Evolutionary conservation across 2,797 vertebrate genomes (phyloP).

Genomic region (Netta rufina): DNA sequence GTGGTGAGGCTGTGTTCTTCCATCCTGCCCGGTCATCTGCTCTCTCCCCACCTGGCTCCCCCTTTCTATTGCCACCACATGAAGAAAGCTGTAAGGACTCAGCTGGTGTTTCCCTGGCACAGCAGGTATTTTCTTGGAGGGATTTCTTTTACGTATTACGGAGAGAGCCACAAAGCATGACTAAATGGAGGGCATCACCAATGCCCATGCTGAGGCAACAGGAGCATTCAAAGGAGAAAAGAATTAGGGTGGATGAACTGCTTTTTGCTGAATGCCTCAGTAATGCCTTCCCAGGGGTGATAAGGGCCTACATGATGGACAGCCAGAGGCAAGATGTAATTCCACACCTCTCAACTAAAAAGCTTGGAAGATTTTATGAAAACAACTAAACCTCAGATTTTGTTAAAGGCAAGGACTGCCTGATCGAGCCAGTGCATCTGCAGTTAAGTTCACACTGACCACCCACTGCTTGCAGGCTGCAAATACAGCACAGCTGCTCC

Average conservation of each 20-base stretch:
- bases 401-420: background rate
- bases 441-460: conserved; percentile 19
- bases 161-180: background rate
- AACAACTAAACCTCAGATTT: background rate
- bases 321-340: background rate
- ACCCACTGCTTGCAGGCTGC: background rate
- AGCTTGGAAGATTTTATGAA: background rate
- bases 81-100: background rate
- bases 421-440: background rate
- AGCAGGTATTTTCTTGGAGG: background rate
- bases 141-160: background rate
- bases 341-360: background rate
- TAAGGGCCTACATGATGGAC: background rate
- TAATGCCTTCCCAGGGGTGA: background rate
- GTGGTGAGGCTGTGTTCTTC: background rate
- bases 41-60: background rate
- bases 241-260: background rate
- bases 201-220: background rate
- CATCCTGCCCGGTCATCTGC: background rate
- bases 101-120: background rate
- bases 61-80: background rate
- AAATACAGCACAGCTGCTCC: background rate
- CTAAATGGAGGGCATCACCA: background rate
- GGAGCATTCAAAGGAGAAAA: background rate
- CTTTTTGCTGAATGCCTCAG: background rate